Base-by-base conservation (phyloP, 2,797 vertebrate species). In the Phoebastria nigripes region DNA sequence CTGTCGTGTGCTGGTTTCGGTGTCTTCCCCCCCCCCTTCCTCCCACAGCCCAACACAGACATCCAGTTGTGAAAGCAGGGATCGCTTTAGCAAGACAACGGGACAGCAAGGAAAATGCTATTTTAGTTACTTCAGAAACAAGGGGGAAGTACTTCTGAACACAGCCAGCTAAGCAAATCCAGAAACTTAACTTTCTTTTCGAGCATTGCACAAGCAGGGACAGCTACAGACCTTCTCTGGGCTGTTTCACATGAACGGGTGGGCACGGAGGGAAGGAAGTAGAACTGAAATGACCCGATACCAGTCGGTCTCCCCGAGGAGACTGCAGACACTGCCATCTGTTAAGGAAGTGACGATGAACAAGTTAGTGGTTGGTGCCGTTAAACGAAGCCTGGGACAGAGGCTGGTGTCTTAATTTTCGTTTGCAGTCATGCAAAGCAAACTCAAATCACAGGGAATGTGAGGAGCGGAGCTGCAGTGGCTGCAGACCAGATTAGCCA, bases 301-400 rank as follows among this genome's bases (percentile, higher is more conserved):
- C 1, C 11, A 0, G 56, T 1, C 2, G 0, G 22, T 11, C 29
- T 35, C 15, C 37, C 63, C 1, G 0, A 17, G 37, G 19, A 44
- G 65, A 7, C 63, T 22, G 78, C 71, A 52, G 52, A 17, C 35
- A 0, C 54, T 56, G 83, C 65, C 73, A 7, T 2, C 46, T 65
- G 88, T 12, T 24, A 29, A 11, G 82, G 41, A 42, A 33, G n/a
- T 0, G 4, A 8, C 6, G 6, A 6, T 3, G 18, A 24, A 26
- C 2, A 0, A 29, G 7, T 8, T 0, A 4, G 41, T 5, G 55
- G 26, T 8, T 67, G 54, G 47, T 54, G 78, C 12, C 6, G 2
- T 18, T 35, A 12, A 55, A 29, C 2, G 2, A n/a, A 51, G 17
- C 67, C 47, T 6, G 1, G 21, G 42, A 61, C 20, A 2, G 2